These are phyloP conservation scores for Rhipidura dahli DNA, from an alignment of 2,113 vertebrate species.

Conservation along the genomic window DNA sequence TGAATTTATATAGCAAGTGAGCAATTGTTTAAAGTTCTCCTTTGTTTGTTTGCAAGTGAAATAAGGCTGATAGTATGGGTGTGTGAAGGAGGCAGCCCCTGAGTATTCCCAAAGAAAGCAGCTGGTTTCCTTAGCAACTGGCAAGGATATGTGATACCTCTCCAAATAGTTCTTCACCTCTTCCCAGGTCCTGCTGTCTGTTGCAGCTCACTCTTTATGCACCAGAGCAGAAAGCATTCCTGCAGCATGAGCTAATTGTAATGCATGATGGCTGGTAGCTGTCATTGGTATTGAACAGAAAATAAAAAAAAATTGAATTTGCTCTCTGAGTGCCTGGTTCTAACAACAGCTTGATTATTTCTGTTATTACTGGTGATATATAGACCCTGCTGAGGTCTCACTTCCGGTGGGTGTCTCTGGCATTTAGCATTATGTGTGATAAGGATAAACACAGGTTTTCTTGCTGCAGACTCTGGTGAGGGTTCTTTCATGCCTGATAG, in stretches of 20 bases:
- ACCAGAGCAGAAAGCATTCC: neutral
- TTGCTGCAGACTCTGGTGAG: neutral
- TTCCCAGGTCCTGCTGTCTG: neutral
- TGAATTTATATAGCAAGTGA: neutral
- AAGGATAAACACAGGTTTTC: neutral
- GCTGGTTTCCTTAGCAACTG: constrained; percentile 38
- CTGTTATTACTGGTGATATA: constrained; percentile 21
- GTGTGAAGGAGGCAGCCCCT: neutral
- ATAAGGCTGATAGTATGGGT: neutral
- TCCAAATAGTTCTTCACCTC: neutral
- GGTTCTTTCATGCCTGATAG: neutral
- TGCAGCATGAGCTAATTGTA: constrained; percentile 3
- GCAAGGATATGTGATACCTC: neutral
- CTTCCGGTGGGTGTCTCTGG: neutral
- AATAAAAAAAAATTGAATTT: constrained; percentile 20
- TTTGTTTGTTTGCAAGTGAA: neutral
- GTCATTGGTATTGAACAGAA: constrained; percentile 9
- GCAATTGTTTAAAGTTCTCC: neutral
- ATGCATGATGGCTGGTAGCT: neutral
- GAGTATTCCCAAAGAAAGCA: neutral
- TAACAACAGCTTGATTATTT: constrained; percentile 49
- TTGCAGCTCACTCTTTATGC: neutral
- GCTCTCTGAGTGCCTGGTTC: constrained; percentile 12
- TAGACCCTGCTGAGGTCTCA: neutral
- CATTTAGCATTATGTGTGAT: neutral